Percentiles rank a stretch among this genome's conserved stretches.
phyloP scores from a whole-genome alignment of 1,140 invertebrate genomes.

The Pinna nobilis region DNA sequence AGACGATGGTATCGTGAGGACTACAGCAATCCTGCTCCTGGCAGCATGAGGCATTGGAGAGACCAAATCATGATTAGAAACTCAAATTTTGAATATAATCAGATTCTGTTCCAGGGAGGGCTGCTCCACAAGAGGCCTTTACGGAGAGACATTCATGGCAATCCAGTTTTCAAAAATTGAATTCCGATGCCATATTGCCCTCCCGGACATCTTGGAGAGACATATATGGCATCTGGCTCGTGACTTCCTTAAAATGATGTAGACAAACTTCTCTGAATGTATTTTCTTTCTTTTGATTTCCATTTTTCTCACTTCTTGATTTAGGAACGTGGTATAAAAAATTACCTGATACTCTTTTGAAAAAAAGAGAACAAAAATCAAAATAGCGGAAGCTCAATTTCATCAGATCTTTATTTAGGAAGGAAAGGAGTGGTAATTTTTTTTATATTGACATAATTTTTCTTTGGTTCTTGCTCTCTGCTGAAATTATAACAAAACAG shows the following conservation, averaged over 20 bases:
- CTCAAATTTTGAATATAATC: conserved; percentile 7
- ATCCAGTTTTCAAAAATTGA: conserved; percentile 5
- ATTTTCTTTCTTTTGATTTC: too few relatives aligned
- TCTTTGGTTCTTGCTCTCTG: too few relatives aligned
- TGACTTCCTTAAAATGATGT: too few relatives aligned
- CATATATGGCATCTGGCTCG: conserved; percentile 33
- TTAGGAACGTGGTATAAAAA: too few relatives aligned
- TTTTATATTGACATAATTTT: too few relatives aligned
- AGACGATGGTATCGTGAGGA: conserved; percentile 1
- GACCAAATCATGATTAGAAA: too few relatives aligned
- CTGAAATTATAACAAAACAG: too few relatives aligned
- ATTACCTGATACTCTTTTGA: conserved; percentile 11
- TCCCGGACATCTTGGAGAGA: conserved; percentile 47
- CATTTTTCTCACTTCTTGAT: too few relatives aligned
- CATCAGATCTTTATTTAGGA: background rate
- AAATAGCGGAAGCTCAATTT: background rate
- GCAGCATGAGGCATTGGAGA: background rate
- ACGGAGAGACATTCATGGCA: conserved; percentile 54
- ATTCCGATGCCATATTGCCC: conserved; percentile 41
- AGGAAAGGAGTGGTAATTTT: too few relatives aligned
- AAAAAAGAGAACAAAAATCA: background rate
- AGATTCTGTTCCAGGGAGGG: conserved; percentile 44
- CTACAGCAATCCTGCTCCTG: background rate
- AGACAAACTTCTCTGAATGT: too few relatives aligned
- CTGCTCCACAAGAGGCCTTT: conserved; percentile 40